These are phyloP conservation scores for Spea hammondii DNA, from an alignment of 2,797 vertebrate species.

Conservation along the genomic window DNA sequence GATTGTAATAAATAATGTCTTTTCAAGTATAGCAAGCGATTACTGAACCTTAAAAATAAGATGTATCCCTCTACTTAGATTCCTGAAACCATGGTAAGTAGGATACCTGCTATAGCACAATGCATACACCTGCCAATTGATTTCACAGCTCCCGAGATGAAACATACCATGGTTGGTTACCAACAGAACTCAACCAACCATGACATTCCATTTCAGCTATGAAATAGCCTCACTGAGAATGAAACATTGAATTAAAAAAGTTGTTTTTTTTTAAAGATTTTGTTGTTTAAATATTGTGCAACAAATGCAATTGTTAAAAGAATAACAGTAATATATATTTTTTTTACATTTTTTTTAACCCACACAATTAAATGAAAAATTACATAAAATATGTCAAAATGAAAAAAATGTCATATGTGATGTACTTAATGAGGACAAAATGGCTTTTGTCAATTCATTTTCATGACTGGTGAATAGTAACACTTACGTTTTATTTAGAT, in stretches of 20 bases:
- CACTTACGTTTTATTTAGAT: background rate
- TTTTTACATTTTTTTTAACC: too few relatives aligned
- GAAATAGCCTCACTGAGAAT: background rate
- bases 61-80: background rate
- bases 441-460: background rate
- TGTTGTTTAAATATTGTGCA: too few relatives aligned
- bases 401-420: background rate
- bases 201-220: background rate
- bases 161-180: background rate
- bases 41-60: constrained; percentile 1
- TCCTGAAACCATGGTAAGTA: background rate
- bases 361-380: background rate
- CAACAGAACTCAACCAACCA: constrained; percentile 3
- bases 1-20: background rate
- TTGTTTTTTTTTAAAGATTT: too few relatives aligned
- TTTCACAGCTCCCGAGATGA: background rate
- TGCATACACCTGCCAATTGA: background rate
- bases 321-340: too few relatives aligned
- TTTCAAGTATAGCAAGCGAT: background rate
- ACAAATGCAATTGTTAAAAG: too few relatives aligned
- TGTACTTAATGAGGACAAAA: background rate
- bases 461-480: background rate
- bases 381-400: background rate
- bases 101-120: constrained; percentile 1
- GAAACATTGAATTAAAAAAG: too few relatives aligned